Base-by-base conservation (phyloP, 92 coral and sea anemone species). In the Hydrozoanthus gracilis region DNA sequence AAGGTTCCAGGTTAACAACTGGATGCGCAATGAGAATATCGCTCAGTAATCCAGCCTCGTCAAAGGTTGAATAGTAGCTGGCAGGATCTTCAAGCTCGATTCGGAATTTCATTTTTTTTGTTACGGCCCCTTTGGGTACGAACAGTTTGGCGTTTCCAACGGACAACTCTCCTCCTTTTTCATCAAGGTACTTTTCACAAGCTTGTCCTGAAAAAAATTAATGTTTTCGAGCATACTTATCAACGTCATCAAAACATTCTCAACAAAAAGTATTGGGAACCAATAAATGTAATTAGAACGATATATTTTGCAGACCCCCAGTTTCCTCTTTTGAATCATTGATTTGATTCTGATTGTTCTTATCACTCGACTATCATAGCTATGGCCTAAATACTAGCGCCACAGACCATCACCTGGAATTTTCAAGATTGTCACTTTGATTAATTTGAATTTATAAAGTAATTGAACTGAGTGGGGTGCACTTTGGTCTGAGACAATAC, bases 41-140 rank as follows among this genome's bases (percentile, higher is more conserved):
- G 76, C 47, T 71, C 51, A 71, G 12, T 17, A 71, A 71, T 16
- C 52, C 52, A 71, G 76, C 76, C 39, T 71, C 52, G 51, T 71
- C 76, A 71, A 71, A 71, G 20, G 16, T 39, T 16, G 50, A 71
- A 17, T 71, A 71, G 17, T 14, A 71, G 76, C 39, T 51, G 15
- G 47, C 76, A 35, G 76, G 76, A 71, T 71, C 76, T 39, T 71
- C 76, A 7, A 71, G 18, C 3, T 6, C 46, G 39, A 71, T 6
- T 39, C 52, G 76, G 52, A 71, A 39, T 71, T 71, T 14, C 16
- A 51, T 71, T 44, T 44, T 11, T 7, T 71, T 44, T 6, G 4
- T 3, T 46, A 71, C 8, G 76, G 16, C 46, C 2, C 7, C 76
- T 5, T n/a, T 51, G 14, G 76, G 52, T 11, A 71, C 76, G 39